Evolutionary conservation across 92 coral and sea anemone genomes (phyloP), one percentile per base, ranked within the genome.

Genomic region (Siderastrea siderea): DNA sequence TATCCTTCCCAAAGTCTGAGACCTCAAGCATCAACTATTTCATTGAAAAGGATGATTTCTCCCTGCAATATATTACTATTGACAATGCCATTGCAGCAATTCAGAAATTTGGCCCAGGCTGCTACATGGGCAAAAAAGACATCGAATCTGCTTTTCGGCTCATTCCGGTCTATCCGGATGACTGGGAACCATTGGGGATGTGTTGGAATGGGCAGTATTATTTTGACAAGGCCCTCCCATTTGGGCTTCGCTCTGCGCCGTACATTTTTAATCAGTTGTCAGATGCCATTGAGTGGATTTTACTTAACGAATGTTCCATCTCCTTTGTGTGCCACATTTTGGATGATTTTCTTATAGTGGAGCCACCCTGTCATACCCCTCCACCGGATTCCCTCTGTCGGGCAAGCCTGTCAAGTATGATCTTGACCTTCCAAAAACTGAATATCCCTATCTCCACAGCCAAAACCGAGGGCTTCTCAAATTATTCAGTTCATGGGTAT

Each of bases 401-500:
- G 47, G 72, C 69, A 7, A 88, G 83, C 26, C 46, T 87, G 26
- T 68, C 87, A n/a, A n/a, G n/a, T n/a, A n/a, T n/a, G n/a, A n/a
- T n/a, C n/a, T n/a, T 81, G 60, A 71, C 88, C 59, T 87, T 87
- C 63, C n/a, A 53, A 68, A 14, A 67, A 3, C 19, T 59, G 1
- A 83, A 76, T 53, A 60, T 85, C n/a, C 90, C 90, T 13, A 68
- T 85, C 46, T 65, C 90, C 38, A 17, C 75, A 3, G 68, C 84
- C 55, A 86, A 90, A 53, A 90, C 94, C 5, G 62, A 86, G 46
- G 94, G 94, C 88, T 10, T 80, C 17, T 49, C 85, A 80, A 59
- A 75, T 72, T 58, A 71, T 78, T 51, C 74, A 86, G 63, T 90
- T 90, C 48, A 72, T 86, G 91, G 93, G 93, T 43, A 90, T 90